phyloP scores from a whole-genome alignment of 2,888 invertebrate genomes.

The Brachyptera putata region DNA sequence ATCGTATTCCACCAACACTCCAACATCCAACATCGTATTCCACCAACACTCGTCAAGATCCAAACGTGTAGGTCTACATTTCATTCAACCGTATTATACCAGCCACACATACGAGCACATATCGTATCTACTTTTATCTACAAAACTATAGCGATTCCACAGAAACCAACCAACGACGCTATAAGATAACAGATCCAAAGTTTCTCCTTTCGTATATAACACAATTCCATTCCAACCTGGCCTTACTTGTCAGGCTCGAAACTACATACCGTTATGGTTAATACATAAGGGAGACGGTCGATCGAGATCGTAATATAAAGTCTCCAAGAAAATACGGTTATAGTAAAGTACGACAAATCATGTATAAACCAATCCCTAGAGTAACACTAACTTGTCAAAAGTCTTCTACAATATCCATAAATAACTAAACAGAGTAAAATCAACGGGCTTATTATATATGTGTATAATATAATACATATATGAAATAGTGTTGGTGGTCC shows the following conservation, averaged over 20 bases:
- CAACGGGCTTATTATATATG: background rate
- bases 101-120: background rate
- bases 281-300: no score
- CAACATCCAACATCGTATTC: no score
- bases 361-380: background rate
- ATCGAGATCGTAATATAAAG: no score
- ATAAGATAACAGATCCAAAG: background rate
- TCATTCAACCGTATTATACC: no score
- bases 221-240: background rate
- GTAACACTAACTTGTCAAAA: constrained; percentile 7
- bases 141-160: background rate
- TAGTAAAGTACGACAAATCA: constrained; percentile 7
- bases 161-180: background rate
- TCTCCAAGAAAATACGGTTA: no score
- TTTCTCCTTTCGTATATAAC: background rate
- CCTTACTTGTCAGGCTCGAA: no score
- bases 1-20: no score
- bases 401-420: background rate
- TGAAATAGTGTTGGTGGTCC: no score
- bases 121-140: background rate
- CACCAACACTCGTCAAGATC: no score
- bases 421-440: background rate
- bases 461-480: no score
- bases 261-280: no score
- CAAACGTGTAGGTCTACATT: no score